phyloP scores from a whole-genome alignment of 2,113 vertebrate genomes.

The Desmodus rotundus region DNA sequence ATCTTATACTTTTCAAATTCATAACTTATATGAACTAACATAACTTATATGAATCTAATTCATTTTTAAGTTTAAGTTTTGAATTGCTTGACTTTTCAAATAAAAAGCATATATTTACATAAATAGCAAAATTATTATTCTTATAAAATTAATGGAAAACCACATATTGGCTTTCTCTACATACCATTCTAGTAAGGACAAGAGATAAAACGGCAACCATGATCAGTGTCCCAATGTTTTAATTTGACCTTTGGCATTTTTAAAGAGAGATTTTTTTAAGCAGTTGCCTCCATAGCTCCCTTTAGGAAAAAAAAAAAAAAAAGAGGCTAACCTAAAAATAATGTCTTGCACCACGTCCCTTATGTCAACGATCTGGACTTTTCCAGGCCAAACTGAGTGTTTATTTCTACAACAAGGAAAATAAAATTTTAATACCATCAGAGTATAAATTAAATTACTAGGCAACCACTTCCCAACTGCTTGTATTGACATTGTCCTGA shows the following conservation, averaged over 20 bases:
- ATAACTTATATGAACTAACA: background rate
- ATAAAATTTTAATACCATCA: background rate
- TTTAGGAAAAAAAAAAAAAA: background rate
- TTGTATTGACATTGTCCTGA: background rate
- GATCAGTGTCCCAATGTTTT: background rate
- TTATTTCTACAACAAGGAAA: background rate
- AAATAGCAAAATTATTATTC: background rate
- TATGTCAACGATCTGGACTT: background rate
- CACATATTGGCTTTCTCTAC: background rate
- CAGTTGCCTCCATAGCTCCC: background rate
- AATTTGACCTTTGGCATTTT: constrained; percentile 14
- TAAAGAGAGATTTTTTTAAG: constrained; percentile 11
- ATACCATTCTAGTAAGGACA: background rate
- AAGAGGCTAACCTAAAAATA: background rate
- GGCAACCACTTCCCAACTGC: background rate
- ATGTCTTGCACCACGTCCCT: background rate
- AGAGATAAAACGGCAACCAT: background rate
- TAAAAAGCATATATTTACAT: background rate
- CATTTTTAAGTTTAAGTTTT: constrained; percentile 28
- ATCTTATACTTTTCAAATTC: background rate
- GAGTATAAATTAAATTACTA: background rate
- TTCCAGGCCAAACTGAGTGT: background rate
- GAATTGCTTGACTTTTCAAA: constrained; percentile 6
- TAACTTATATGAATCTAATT: background rate
- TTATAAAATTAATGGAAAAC: constrained; percentile 21